A percentile compares a stretch with the other conserved stretches of the same genome.
phyloP scores from a whole-genome alignment of 1,140 invertebrate genomes.

The Pseudomyrmex sp. region DNA sequence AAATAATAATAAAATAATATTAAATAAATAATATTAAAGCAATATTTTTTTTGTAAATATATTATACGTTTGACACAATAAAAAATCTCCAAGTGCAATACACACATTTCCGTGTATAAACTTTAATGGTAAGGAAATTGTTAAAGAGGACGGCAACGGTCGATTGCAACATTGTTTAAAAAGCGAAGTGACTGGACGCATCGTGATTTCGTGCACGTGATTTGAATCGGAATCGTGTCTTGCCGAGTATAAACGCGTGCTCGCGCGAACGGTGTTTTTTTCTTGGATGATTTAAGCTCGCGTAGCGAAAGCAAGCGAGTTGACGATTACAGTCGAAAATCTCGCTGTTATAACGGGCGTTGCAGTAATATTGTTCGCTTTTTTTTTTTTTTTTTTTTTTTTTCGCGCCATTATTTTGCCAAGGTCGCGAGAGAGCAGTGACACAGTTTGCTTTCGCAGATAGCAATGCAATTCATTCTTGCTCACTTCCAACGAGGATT shows the following conservation, averaged over 20 bases:
- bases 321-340: conserved; percentile 1
- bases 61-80: no score
- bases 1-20: no score
- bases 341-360: not conserved
- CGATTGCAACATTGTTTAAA: conserved; percentile 20
- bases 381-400: not conserved
- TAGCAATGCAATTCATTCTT: not conserved
- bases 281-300: not conserved
- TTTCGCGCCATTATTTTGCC: conserved; percentile 2
- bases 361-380: not conserved
- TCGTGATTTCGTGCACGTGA: conserved; percentile 41
- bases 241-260: not conserved
- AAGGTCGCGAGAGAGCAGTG: conserved; percentile 27
- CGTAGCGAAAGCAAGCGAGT: not conserved
- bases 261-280: conserved; percentile 23
- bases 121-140: not conserved
- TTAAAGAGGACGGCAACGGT: conserved; percentile 1
- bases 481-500: not conserved
- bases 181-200: conserved; percentile 1
- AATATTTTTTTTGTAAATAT: no score
- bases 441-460: not conserved
- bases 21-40: no score
- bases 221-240: conserved; percentile 30
- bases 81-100: not conserved
- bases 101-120: not conserved